Evolutionary conservation across 2,888 invertebrate genomes (phyloP).

Genomic region (Phasia obesa): DNA sequence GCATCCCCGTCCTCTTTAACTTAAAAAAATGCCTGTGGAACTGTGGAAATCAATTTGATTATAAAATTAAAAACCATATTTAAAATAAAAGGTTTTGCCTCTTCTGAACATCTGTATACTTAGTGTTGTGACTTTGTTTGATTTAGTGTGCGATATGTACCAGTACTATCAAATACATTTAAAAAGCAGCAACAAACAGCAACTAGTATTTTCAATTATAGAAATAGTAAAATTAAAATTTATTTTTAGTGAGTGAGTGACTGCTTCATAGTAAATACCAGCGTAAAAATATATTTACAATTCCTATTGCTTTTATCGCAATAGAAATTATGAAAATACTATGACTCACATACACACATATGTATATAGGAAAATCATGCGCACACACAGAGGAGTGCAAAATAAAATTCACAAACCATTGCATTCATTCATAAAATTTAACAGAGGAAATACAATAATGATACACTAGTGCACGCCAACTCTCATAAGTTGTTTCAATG

Average conservation of each 20-base stretch:
- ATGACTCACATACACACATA: not conserved
- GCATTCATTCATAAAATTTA: constrained; percentile 62
- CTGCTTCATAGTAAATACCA: not conserved
- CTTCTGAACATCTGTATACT: no score
- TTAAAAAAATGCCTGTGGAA: no score
- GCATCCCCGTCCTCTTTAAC: no score
- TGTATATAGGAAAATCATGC: not conserved
- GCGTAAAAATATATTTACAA: not conserved
- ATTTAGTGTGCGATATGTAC: no score
- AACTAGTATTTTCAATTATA: constrained; percentile 5
- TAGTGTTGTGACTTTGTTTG: no score
- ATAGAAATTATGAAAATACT: constrained; percentile 40
- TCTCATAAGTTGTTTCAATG: constrained; percentile 3
- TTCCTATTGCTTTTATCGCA: constrained; percentile 27
- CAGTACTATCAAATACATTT: no score
- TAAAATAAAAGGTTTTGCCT: no score
- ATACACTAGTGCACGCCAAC: constrained; percentile 39
- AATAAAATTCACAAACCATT: constrained; percentile 11
- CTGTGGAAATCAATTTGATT: no score
- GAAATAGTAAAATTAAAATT: constrained; percentile 14
- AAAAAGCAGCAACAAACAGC: not conserved
- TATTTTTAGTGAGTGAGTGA: not conserved
- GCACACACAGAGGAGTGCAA: not conserved
- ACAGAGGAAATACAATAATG: constrained; percentile 65
- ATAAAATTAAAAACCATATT: no score